phyloP scores from a whole-genome alignment of 2,113 vertebrate species.

The Amazona guildingii region DNA sequence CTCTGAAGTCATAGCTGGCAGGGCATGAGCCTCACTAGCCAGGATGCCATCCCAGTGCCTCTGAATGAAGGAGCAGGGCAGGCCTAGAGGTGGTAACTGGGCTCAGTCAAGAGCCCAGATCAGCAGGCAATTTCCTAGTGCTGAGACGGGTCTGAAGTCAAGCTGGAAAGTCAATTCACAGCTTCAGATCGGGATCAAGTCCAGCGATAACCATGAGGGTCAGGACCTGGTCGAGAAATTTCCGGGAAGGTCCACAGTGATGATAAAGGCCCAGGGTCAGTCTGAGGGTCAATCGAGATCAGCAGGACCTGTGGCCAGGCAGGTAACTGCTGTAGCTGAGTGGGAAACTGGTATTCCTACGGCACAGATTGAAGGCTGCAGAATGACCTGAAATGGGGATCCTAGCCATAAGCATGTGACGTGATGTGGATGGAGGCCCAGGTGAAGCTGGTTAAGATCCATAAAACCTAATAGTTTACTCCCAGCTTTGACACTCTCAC shows the following conservation, averaged over 20 bases:
- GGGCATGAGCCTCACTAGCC: not conserved
- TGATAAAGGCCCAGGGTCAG: not conserved
- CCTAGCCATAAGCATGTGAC: not conserved
- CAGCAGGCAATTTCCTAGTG: not conserved
- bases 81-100: not conserved
- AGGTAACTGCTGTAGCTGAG: not conserved
- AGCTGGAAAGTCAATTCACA: not conserved
- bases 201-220: not conserved
- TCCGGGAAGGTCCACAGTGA: not conserved
- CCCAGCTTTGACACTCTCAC: not conserved
- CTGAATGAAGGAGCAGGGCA: not conserved
- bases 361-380: not conserved
- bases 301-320: not conserved
- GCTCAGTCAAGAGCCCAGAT: not conserved
- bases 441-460: not conserved
- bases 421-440: fast-evolving
- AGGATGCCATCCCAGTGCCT: fast-evolving
- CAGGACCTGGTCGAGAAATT: not conserved
- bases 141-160: not conserved
- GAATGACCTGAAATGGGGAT: not conserved
- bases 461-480: not conserved
- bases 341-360: not conserved
- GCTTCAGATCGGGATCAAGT: not conserved
- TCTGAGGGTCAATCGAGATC: not conserved
- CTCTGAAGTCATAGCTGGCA: not conserved